These are phyloP conservation scores for Calameuta pallipes DNA, from an alignment of 2,888 invertebrate species.

Conservation along the genomic window DNA sequence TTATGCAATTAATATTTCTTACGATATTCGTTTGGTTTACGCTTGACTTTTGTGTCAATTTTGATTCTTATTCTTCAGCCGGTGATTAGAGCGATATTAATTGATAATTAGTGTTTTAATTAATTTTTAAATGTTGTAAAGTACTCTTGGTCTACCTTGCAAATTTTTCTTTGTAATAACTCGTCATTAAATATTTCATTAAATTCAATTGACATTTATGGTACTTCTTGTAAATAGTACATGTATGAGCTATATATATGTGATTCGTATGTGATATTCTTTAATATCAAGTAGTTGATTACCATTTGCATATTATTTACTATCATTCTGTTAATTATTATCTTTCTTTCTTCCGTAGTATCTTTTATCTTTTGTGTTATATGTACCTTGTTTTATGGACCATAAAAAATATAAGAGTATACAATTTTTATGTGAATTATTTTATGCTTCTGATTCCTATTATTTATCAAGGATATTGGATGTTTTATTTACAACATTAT, in stretches of 20 bases:
- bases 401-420: background rate
- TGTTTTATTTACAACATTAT: background rate
- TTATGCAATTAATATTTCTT: background rate
- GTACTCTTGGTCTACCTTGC: background rate
- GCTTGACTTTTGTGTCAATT: background rate
- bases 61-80: background rate
- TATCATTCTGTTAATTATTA: background rate
- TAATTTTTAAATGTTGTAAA: background rate
- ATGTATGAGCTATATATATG: background rate
- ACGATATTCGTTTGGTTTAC: too few relatives aligned
- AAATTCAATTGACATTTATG: background rate
- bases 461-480: background rate
- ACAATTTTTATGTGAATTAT: background rate
- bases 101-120: background rate
- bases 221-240: background rate
- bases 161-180: background rate
- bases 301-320: background rate
- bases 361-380: background rate
- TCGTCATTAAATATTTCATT: background rate
- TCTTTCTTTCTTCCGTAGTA: background rate
- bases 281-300: background rate
- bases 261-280: background rate
- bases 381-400: background rate
- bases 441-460: background rate
- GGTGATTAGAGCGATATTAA: background rate